Evolutionary conservation across 2,113 vertebrate species (phyloP), one percentile per base, ranked within the genome.

Genomic region (Myotis brandtii): DNA sequence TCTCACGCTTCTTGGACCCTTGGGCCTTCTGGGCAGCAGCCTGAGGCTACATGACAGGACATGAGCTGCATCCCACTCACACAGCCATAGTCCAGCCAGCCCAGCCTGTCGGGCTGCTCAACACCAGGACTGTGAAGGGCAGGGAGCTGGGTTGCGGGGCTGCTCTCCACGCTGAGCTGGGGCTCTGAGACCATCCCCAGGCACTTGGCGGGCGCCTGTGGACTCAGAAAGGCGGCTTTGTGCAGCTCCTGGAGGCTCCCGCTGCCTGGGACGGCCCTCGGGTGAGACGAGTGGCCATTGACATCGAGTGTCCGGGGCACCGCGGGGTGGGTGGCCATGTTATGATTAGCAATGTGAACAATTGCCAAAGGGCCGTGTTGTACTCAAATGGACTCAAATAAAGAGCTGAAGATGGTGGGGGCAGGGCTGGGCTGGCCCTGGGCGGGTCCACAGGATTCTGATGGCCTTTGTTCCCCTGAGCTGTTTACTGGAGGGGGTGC

Each of bases 21-120:
- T 2, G 90, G 18, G 34, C 90, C 54, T 4, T 17, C 21, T 1
- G 7, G 81, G 14, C 46, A 11, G 70, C 32, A 30, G 27, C 34
- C 56, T 54, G 11, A 80, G 20, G 46, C 10, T 23, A 2, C 1
- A 0, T 20, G 72, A 30, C 10, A 9, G 70, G 43, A 2, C 81
- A 46, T 0, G 18, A 43, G 70, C 0, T 4, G 12, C 17, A 4
- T 21, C 46, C 27, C 21, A 1, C 18, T 54, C 14, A 1, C 18
- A 6, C 4, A 14, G 81, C 86, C 27, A 40, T 5, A 54, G 50
- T 9, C 18, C 1, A 0, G 13, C 6, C 69, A 5, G 8, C 56
- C 25, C 16, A 0, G 12, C 17, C 59, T 5, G 62, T 4, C 0
- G 3, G 62, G 73, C n/a, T 23, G 1, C 48, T 7, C 0, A 4